A percentile compares a stretch with the other conserved stretches of the same genome.
Evolutionary conservation across 2,113 vertebrate species (phyloP).

Genomic region (Mastomys coucha): DNA sequence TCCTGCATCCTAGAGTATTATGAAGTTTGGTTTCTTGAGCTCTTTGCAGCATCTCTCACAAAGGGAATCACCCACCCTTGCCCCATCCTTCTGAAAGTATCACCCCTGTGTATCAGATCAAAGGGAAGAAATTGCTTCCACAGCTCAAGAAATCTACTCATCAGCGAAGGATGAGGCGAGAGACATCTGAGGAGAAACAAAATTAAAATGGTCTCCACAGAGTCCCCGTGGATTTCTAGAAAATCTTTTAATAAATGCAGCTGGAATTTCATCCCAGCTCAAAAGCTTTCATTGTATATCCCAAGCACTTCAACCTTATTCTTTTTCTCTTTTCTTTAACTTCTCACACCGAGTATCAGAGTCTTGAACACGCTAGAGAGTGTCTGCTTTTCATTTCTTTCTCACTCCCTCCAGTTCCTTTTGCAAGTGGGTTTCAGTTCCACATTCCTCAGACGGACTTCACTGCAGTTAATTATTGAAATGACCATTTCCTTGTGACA

Average conservation of each 20-base stretch:
- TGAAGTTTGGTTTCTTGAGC: background rate
- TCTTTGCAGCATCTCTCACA: background rate
- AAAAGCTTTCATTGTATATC: background rate
- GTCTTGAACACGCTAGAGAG: conserved; percentile 38
- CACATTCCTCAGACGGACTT: background rate
- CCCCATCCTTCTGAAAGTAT: background rate
- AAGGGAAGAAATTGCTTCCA: conserved; percentile 27
- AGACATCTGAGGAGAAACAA: conserved; percentile 47
- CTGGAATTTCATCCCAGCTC: conserved; percentile 67
- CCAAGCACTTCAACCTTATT: conserved; percentile 8
- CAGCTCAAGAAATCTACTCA: conserved; percentile 33
- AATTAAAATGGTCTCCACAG: conserved; percentile 59
- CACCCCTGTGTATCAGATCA: background rate
- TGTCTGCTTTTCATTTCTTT: conserved; percentile 26
- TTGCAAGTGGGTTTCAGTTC: background rate
- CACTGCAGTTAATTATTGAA: conserved; percentile 30
- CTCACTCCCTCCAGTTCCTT: conserved; percentile 2
- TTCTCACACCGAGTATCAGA: background rate
- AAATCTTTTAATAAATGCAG: conserved; percentile 67
- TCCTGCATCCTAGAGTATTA: background rate
- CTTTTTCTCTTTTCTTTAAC: background rate
- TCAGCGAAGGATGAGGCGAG: background rate
- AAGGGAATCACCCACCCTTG: background rate
- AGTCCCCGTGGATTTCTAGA: conserved; percentile 9
- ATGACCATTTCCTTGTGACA: conserved; percentile 16